phyloP scores from a whole-genome alignment of 2,113 vertebrate species.

The Daubentonia madagascariensis region DNA sequence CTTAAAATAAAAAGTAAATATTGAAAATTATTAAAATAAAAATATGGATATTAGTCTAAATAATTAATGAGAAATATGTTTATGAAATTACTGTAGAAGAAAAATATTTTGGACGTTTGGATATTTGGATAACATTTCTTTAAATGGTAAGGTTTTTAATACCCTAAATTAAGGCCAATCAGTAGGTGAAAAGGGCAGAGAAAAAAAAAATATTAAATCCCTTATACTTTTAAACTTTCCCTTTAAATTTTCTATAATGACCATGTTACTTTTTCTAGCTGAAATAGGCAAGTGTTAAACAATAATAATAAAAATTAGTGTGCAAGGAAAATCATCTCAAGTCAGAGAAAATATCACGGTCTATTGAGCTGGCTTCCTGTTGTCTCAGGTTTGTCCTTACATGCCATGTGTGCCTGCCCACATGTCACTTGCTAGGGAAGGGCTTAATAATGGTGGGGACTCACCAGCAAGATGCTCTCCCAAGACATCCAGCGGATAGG shows the following conservation, averaged over 20 bases:
- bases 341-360: background rate
- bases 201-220: background rate
- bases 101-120: background rate
- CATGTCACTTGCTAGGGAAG: no score
- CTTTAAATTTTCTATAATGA: background rate
- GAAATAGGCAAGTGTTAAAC: background rate
- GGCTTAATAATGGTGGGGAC: background rate
- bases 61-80: background rate
- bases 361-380: background rate
- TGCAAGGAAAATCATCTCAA: background rate
- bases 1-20: background rate
- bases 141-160: background rate
- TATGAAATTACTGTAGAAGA: background rate
- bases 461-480: conserved; percentile 97
- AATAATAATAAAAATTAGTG: background rate
- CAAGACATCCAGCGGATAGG: conserved; percentile 99
- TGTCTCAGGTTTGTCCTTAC: background rate
- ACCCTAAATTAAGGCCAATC: background rate
- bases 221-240: background rate
- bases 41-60: background rate
- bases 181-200: background rate
- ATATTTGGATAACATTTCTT: background rate
- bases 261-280: background rate
- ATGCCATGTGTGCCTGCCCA: accelerated
- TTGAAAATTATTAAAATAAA: background rate